These are phyloP conservation scores for Microchrysa polita DNA, from an alignment of 2,888 invertebrate species.

Conservation along the genomic window DNA sequence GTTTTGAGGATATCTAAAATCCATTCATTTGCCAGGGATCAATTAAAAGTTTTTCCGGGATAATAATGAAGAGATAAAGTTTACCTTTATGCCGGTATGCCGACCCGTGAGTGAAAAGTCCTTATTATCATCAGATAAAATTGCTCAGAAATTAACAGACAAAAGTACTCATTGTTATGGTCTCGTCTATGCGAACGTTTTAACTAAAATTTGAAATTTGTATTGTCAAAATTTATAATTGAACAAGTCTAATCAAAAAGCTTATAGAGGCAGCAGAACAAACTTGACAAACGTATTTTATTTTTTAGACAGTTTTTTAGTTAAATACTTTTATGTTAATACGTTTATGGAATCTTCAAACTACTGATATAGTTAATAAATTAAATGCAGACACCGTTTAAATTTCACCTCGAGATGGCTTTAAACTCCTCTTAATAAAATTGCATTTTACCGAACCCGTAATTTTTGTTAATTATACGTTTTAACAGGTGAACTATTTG, in stretches of 20 bases:
- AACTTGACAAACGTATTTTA: too few species aligned
- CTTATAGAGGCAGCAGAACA: too few species aligned
- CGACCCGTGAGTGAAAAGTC: too few species aligned
- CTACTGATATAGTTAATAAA: not conserved
- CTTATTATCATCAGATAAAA: too few species aligned
- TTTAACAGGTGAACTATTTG: not conserved
- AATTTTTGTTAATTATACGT: not conserved
- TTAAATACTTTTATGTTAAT: too few species aligned
- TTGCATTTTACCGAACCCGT: not conserved
- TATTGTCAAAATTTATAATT: too few species aligned
- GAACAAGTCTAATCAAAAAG: too few species aligned
- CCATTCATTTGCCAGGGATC: not conserved
- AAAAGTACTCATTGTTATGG: constrained; percentile 7
- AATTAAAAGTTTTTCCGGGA: constrained; percentile 27
- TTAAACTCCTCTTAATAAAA: not conserved
- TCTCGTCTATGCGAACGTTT: not conserved
- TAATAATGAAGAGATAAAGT: constrained; percentile 22
- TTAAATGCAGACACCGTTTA: not conserved
- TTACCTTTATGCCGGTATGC: too few species aligned
- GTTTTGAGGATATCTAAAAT: not conserved
- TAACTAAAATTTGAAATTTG: too few species aligned
- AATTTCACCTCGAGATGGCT: not conserved
- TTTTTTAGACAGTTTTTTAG: too few species aligned
- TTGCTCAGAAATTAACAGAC: not conserved
- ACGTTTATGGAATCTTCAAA: too few species aligned